Evolutionary conservation across 1,140 invertebrate species (phyloP).

Genomic region (Drosophila ercepeae): DNA sequence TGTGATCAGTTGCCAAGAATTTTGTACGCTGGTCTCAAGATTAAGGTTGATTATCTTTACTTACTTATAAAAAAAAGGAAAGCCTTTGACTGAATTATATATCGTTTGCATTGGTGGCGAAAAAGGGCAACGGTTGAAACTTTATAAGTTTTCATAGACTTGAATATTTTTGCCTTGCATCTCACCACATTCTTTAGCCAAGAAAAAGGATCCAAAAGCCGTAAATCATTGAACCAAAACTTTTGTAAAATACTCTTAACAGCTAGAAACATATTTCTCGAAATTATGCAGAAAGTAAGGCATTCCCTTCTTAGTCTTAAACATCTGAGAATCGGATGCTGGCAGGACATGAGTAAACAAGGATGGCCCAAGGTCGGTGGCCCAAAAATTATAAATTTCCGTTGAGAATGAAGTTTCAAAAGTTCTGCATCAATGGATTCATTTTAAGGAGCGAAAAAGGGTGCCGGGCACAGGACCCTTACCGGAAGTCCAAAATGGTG

Average conservation of each 20-base stretch:
- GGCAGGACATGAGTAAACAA: constrained; percentile 43
- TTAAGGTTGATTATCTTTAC: constrained; percentile 1
- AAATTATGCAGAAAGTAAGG: constrained; percentile 41
- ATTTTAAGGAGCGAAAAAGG: constrained; percentile 54
- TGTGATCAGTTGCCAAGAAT: constrained; percentile 38
- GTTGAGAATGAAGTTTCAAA: constrained; percentile 44
- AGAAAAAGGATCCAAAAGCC: neutral
- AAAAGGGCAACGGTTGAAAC: neutral
- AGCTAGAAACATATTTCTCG: constrained; percentile 9
- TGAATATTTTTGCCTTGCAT: neutral
- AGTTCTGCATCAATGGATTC: constrained; percentile 69
- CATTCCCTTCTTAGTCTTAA: neutral
- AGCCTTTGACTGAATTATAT: neutral
- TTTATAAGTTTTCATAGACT: neutral
- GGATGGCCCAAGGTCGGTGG: constrained; percentile 37
- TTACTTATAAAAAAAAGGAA: neutral
- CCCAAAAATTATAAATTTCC: constrained; percentile 67
- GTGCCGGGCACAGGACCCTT: constrained; percentile 10
- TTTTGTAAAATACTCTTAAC: constrained; percentile 4
- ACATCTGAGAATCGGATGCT: constrained; percentile 36
- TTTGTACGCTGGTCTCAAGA: neutral
- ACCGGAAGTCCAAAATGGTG: constrained; percentile 67
- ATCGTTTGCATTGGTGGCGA: neutral
- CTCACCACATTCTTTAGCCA: neutral
- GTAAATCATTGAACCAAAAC: constrained; percentile 30